Evolutionary conservation across 2,888 invertebrate genomes (phyloP).

Genomic region (Thymelicus sylvestris): DNA sequence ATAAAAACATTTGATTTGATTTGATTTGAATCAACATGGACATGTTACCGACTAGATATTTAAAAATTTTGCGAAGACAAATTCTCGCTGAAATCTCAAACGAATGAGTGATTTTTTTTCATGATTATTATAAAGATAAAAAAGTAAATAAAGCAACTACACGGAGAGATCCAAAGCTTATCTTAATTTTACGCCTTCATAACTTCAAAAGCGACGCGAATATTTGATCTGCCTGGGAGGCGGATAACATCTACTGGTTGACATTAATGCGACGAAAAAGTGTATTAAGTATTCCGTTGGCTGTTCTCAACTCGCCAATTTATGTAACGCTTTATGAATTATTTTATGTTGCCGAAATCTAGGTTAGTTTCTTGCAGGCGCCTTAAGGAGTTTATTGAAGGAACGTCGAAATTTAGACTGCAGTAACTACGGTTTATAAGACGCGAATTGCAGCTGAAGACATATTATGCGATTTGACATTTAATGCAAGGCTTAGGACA

Average conservation of each 20-base stretch:
- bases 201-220: slow-evolving; percentile 66
- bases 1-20: too few relatives aligned
- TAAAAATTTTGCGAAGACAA: neutral
- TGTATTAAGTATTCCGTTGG: slow-evolving; percentile 45
- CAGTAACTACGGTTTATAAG: too few relatives aligned
- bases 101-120: slow-evolving; percentile 2
- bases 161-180: slow-evolving; percentile 54
- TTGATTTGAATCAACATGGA: too few relatives aligned
- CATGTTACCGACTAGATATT: neutral
- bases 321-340: slow-evolving; percentile 44
- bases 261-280: slow-evolving; percentile 70
- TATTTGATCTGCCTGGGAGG: slow-evolving; percentile 69
- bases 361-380: slow-evolving; percentile 27
- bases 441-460: too few relatives aligned
- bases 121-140: slow-evolving; percentile 11
- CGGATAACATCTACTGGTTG: slow-evolving; percentile 69
- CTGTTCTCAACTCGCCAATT: slow-evolving; percentile 44
- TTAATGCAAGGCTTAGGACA: too few relatives aligned
- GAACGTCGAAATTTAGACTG: neutral
- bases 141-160: slow-evolving; percentile 47
- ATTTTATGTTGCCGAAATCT: slow-evolving; percentile 37
- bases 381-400: slow-evolving; percentile 14
- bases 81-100: neutral
- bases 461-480: too few relatives aligned
- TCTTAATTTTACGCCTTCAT: slow-evolving; percentile 72